These are phyloP conservation scores for Melanotus villosus DNA, from an alignment of 2,888 invertebrate genomes.

Conservation along the genomic window DNA sequence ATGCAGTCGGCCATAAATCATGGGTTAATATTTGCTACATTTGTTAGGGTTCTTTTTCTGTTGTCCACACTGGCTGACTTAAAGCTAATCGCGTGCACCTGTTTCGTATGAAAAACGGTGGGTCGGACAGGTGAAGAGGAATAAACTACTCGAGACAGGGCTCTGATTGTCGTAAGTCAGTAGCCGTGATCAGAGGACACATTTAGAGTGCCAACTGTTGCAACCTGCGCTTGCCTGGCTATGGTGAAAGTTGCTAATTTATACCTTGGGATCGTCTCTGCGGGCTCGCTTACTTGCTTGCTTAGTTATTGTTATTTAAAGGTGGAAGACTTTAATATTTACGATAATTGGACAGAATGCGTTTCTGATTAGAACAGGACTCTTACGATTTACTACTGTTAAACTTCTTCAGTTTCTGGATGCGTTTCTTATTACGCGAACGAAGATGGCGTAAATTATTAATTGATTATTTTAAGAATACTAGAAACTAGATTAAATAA, in stretches of 20 bases:
- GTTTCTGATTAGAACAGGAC: slow-evolving; percentile 30
- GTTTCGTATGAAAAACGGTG: background rate
- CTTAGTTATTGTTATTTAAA: slow-evolving; percentile 35
- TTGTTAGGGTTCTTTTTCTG: background rate
- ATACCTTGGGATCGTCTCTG: slow-evolving; percentile 34
- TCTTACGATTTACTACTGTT: background rate
- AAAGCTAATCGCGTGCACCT: slow-evolving; percentile 27
- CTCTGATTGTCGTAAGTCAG: slow-evolving; percentile 27
- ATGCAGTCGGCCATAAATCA: slow-evolving; percentile 25
- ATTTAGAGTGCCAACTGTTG: slow-evolving; percentile 34
- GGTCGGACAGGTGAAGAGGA: background rate
- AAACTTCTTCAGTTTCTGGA: too few relatives aligned
- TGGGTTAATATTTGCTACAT: slow-evolving; percentile 13
- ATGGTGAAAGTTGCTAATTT: slow-evolving; percentile 41
- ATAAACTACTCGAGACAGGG: slow-evolving; percentile 7
- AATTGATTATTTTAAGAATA: too few relatives aligned
- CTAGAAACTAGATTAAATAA: too few relatives aligned
- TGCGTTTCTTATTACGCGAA: too few relatives aligned
- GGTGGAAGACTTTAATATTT: slow-evolving; percentile 33
- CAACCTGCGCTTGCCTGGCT: slow-evolving; percentile 11
- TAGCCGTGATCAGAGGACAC: slow-evolving; percentile 27
- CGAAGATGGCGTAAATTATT: too few relatives aligned
- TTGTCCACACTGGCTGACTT: background rate
- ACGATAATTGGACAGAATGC: slow-evolving; percentile 38
- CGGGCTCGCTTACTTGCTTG: background rate